Evolutionary conservation across 2,888 invertebrate species (phyloP).

Genomic region (Amblyteles armatorius): DNA sequence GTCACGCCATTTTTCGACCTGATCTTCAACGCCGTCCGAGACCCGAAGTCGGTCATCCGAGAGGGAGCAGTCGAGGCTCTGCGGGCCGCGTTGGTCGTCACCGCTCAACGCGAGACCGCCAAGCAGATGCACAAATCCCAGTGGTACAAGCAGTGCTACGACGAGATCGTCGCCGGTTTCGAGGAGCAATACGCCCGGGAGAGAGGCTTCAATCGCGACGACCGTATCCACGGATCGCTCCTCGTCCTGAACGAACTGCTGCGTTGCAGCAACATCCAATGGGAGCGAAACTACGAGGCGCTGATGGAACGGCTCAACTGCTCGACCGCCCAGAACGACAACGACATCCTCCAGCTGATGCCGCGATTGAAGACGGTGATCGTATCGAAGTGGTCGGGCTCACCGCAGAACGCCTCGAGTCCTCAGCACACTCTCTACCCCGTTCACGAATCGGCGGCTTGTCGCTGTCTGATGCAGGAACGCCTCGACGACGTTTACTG

Average conservation of each 20-base stretch:
- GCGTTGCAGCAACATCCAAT: slow-evolving; percentile 94
- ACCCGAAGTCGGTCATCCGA: slow-evolving; percentile 95
- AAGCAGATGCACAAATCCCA: slow-evolving; percentile 95
- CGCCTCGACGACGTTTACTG: slow-evolving; percentile 93
- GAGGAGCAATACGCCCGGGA: slow-evolving; percentile 89
- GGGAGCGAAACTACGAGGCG: slow-evolving; percentile 93
- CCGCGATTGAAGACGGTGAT: slow-evolving; percentile 87
- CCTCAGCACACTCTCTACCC: slow-evolving; percentile 81
- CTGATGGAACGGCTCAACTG: slow-evolving; percentile 88
- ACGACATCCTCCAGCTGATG: slow-evolving; percentile 87
- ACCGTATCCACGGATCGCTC: slow-evolving; percentile 96
- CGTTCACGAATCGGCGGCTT: slow-evolving; percentile 94
- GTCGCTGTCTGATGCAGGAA: slow-evolving; percentile 92
- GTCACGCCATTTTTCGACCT: slow-evolving; percentile 97
- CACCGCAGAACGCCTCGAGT: slow-evolving; percentile 74
- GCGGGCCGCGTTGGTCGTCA: slow-evolving; percentile 97
- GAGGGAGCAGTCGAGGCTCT: slow-evolving; percentile 97
- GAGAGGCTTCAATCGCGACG: slow-evolving; percentile 93
- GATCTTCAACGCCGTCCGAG: slow-evolving; percentile 95
- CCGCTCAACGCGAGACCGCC: slow-evolving; percentile 97
- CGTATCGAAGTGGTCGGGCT: slow-evolving; percentile 84
- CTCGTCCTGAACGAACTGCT: slow-evolving; percentile 97
- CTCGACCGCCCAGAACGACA: slow-evolving; percentile 80
- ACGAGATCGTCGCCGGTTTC: slow-evolving; percentile 93
- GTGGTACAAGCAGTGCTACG: slow-evolving; percentile 97